Conservation (phyloP, 2,113 vertebrate species). For the Pandion haliaetus region DNA sequence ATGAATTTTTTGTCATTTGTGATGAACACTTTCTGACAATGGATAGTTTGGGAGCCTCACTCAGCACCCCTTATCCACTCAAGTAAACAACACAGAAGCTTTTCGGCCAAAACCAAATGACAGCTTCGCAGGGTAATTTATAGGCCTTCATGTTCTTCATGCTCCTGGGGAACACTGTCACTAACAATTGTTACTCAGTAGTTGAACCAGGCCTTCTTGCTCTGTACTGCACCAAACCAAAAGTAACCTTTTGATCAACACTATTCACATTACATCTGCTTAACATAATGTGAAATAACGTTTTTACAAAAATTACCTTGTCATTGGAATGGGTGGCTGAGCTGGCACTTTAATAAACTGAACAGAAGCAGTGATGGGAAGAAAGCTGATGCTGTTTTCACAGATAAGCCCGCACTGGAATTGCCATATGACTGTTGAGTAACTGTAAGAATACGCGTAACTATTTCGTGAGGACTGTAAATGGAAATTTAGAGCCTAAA, state of each 20-base stretch:
- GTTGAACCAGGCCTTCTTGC: not conserved
- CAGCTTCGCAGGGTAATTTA: not conserved
- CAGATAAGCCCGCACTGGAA: constrained; percentile 81
- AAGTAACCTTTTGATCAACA: not conserved
- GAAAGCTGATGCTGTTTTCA: constrained; percentile 59
- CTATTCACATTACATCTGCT: not conserved
- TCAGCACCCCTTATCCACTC: not conserved
- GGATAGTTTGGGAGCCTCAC: not conserved
- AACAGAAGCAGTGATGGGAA: constrained; percentile 84
- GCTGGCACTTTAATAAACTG: constrained; percentile 84
- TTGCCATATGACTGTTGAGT: constrained; percentile 77
- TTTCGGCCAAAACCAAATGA: not conserved
- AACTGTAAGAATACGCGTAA: constrained; percentile 68
- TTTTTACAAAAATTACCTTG: constrained; percentile 74
- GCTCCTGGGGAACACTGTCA: not conserved
- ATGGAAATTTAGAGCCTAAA: not conserved
- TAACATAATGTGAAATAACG: not conserved
- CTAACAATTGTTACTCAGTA: not conserved
- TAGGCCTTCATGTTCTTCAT: not conserved
- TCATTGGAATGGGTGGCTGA: constrained; percentile 68
- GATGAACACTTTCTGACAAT: not conserved
- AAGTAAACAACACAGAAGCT: not conserved
- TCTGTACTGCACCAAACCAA: not conserved
- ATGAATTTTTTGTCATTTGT: not conserved
- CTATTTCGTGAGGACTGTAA: not conserved